A percentile compares a stretch with the other conserved stretches of the same genome.
Evolutionary conservation across 2,888 invertebrate genomes (phyloP).

Genomic region (Cepaea hortensis): DNA sequence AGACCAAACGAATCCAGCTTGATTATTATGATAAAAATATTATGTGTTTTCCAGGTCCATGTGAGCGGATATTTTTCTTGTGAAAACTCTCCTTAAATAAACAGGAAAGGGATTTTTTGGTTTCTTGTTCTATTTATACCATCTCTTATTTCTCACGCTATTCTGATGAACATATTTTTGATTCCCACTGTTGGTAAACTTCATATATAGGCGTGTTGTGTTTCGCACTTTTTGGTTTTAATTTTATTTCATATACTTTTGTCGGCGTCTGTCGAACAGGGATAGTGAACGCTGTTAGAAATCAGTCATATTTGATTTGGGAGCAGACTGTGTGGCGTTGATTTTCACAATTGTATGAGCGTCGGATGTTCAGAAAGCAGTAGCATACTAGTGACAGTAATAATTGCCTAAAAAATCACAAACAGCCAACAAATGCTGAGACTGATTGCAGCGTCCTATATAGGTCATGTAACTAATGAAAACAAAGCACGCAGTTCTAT

Average conservation of each 20-base stretch:
- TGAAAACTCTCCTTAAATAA: neutral
- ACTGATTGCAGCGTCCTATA: no score
- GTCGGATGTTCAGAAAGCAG: no score
- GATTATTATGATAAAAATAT: constrained; percentile 34
- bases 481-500: no score
- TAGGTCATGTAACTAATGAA: no score
- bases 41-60: constrained; percentile 9
- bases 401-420: no score
- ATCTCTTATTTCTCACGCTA: neutral
- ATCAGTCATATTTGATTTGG: no score
- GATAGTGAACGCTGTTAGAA: neutral
- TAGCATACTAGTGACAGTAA: no score
- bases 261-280: neutral
- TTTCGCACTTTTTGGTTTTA: neutral
- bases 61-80: neutral
- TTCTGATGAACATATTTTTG: neutral
- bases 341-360: no score
- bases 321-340: no score
- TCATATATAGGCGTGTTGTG: neutral
- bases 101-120: neutral
- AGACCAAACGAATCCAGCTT: constrained; percentile 1
- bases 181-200: no score
- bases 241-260: neutral
- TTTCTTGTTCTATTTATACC: neutral
- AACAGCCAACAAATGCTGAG: no score